Evolutionary conservation across 1,140 invertebrate genomes (phyloP).

Genomic region (Anoplolepis gracilipes): DNA sequence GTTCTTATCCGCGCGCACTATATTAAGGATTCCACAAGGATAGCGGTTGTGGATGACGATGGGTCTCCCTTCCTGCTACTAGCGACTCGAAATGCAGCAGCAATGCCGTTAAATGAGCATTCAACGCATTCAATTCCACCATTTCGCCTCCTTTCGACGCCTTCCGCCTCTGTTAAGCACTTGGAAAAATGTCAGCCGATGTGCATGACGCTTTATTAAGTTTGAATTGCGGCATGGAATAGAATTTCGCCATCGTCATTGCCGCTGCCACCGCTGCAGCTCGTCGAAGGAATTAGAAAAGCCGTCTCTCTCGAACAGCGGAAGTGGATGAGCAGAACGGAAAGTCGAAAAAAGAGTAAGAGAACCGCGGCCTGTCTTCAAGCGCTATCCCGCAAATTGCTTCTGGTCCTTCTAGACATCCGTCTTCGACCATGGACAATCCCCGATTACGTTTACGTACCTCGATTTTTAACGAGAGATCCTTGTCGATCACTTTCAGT

Average conservation of each 20-base stretch:
- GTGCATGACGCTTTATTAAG: slow-evolving; percentile 84
- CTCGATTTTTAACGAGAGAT: slow-evolving; percentile 10
- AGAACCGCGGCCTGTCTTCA: slow-evolving; percentile 33
- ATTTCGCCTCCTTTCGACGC: slow-evolving; percentile 12
- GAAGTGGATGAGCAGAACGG: slow-evolving; percentile 22
- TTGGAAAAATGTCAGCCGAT: slow-evolving; percentile 74
- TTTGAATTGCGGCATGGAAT: slow-evolving; percentile 81
- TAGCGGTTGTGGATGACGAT: slow-evolving; percentile 59
- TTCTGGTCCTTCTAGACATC: slow-evolving; percentile 49
- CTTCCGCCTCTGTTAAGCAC: slow-evolving; percentile 48
- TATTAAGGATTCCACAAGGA: slow-evolving; percentile 82
- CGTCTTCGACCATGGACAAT: slow-evolving; percentile 63
- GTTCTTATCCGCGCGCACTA: slow-evolving; percentile 73
- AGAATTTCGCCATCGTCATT: slow-evolving; percentile 72
- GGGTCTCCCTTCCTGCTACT: neutral
- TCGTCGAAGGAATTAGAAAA: slow-evolving; percentile 68
- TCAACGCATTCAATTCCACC: slow-evolving; percentile 82
- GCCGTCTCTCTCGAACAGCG: slow-evolving; percentile 56
- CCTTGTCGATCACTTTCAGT: slow-evolving; percentile 10
- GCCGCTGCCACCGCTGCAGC: neutral
- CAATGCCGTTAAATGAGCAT: slow-evolving; percentile 81
- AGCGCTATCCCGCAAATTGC: slow-evolving; percentile 68
- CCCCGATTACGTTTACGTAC: slow-evolving; percentile 37
- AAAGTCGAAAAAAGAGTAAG: slow-evolving; percentile 59
- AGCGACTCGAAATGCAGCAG: slow-evolving; percentile 62